phyloP scores from a whole-genome alignment of 1,140 invertebrate species.

The Drosophila kohkoa region DNA sequence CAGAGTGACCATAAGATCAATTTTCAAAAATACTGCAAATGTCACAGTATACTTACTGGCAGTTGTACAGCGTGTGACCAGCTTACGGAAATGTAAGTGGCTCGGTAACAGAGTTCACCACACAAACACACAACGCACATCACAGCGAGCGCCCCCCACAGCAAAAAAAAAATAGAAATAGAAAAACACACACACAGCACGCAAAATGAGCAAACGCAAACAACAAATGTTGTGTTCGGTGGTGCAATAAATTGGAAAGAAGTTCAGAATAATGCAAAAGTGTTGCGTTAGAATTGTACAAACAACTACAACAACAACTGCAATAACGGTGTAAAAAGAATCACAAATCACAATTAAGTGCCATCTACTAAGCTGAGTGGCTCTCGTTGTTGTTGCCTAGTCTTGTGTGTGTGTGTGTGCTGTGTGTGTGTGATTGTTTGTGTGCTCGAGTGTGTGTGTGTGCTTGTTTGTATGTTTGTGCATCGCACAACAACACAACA shows the following conservation, averaged over 20 bases:
- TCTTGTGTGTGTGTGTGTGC: conserved; percentile 18
- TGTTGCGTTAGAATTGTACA: conserved; percentile 24
- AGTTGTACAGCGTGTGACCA: conserved; percentile 18
- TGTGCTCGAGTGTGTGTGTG: conserved; percentile 7
- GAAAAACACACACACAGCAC: conserved; percentile 3
- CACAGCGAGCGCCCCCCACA: conserved; percentile 26
- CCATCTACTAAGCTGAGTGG: conserved; percentile 33
- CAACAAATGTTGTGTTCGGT: conserved; percentile 44
- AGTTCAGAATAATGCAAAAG: conserved; percentile 35
- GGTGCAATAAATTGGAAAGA: conserved; percentile 39
- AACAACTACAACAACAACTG: conserved; percentile 12
- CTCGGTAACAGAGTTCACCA: conserved; percentile 20
- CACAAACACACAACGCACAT: conserved; percentile 17
- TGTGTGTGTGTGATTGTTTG: conserved; percentile 14
- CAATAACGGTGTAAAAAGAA: conserved; percentile 34
- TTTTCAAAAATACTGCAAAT: no score
- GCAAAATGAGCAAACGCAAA: conserved; percentile 54
- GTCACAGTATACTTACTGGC: no score
- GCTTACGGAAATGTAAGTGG: conserved; percentile 8
- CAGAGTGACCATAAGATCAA: no score
- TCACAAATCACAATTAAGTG: conserved; percentile 24
- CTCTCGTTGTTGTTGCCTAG: conserved; percentile 5
- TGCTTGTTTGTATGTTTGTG: conserved; percentile 18
- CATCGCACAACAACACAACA: conserved; percentile 15
- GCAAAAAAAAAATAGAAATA: conserved; percentile 15